These are phyloP conservation scores for Hipparchia sbordonii DNA, from an alignment of 2,888 invertebrate species.

Conservation along the genomic window DNA sequence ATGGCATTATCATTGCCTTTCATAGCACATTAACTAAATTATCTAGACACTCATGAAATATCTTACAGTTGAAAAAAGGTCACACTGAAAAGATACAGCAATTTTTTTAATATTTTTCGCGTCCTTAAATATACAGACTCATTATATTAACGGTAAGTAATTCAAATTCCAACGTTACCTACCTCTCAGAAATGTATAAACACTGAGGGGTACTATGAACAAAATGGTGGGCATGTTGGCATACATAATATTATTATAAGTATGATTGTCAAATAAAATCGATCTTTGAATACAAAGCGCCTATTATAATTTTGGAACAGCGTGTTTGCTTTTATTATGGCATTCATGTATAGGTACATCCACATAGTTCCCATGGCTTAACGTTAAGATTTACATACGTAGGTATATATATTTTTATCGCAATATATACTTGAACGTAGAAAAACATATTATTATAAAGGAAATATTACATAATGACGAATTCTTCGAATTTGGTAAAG, in stretches of 20 bases:
- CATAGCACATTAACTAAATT: too few relatives aligned
- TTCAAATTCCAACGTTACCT: conserved; percentile 13
- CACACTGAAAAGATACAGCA: too few relatives aligned
- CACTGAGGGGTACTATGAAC: neutral
- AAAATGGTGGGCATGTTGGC: conserved; percentile 20
- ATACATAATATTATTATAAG: conserved; percentile 13
- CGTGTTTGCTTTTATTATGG: neutral
- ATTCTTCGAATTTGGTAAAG: neutral
- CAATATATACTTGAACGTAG: too few relatives aligned
- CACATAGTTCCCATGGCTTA: conserved; percentile 1
- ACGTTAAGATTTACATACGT: neutral
- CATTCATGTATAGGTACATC: neutral
- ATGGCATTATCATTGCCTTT: too few relatives aligned
- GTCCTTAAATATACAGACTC: too few relatives aligned
- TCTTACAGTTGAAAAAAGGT: too few relatives aligned
- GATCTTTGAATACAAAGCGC: conserved; percentile 32
- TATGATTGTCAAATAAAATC: conserved; percentile 31
- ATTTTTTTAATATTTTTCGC: too few relatives aligned
- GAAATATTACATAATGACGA: neutral
- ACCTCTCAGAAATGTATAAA: conserved; percentile 4
- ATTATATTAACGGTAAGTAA: neutral
- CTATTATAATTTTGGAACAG: conserved; percentile 8
- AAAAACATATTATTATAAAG: too few relatives aligned
- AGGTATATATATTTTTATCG: neutral
- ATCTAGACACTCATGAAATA: too few relatives aligned